phyloP scores from a whole-genome alignment of 2,797 vertebrate species.

The Alauda arvensis region DNA sequence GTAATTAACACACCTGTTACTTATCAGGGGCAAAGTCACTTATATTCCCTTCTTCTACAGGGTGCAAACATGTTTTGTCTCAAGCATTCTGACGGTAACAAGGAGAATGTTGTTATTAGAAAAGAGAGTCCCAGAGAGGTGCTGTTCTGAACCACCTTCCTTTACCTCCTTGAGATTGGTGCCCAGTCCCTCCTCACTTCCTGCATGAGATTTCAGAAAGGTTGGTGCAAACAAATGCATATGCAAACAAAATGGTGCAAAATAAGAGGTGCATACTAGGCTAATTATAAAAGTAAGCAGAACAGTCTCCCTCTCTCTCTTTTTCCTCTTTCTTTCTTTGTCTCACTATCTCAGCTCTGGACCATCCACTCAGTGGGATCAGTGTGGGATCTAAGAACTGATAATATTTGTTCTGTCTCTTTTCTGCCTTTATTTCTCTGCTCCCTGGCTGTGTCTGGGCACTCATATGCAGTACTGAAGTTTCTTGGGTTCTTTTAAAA shows the following conservation, averaged over 20 bases:
- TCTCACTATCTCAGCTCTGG: neutral
- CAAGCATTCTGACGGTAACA: neutral
- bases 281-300: neutral
- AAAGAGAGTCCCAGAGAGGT: neutral
- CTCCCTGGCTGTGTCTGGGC: neutral
- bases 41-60: neutral
- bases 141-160: neutral
- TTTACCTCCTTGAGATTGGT: neutral
- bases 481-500: neutral
- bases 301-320: rapidly evolving
- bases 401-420: neutral
- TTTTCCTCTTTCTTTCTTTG: neutral
- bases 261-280: neutral
- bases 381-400: neutral
- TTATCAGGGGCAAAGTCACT: neutral
- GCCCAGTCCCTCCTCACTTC: too few relatives aligned
- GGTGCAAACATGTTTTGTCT: neutral
- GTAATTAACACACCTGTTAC: neutral
- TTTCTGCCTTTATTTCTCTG: neutral
- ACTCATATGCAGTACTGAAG: neutral
- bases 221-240: rapidly evolving
- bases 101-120: neutral
- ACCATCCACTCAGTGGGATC: neutral
- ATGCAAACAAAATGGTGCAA: neutral
- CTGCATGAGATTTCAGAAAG: neutral